These are phyloP conservation scores for Hirundo rustica DNA, from an alignment of 2,797 vertebrate genomes.

Conservation along the genomic window DNA sequence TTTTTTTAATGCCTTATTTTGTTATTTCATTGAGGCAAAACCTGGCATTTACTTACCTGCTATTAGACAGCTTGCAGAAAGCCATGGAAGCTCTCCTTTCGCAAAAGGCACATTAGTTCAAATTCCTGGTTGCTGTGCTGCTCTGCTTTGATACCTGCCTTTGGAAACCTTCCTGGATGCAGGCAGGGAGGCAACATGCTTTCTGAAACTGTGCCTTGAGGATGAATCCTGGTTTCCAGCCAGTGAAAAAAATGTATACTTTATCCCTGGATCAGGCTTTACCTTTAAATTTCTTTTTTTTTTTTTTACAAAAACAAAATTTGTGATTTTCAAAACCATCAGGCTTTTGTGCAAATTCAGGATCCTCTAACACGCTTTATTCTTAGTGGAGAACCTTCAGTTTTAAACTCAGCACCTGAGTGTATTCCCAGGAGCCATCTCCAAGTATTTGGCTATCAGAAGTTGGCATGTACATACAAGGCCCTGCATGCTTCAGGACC, in stretches of 20 bases:
- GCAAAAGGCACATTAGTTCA: not conserved
- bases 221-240: not conserved
- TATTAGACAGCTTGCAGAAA: not conserved
- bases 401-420: not conserved
- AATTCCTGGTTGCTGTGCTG: not conserved
- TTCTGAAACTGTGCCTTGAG: not conserved
- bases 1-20: not conserved
- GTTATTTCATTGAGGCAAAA: not conserved
- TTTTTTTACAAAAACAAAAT: accelerated
- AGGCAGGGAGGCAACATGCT: not conserved
- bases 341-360: not conserved
- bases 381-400: accelerated
- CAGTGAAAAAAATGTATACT: accelerated
- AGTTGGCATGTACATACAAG: accelerated
- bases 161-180: not conserved
- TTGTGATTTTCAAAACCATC: not conserved
- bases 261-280: not conserved
- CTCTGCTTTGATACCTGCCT: not conserved
- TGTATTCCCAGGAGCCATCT: not conserved
- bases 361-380: not conserved
- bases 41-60: not conserved
- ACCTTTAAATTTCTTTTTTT: not conserved
- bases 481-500: accelerated
- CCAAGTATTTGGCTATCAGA: not conserved
- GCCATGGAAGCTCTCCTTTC: not conserved